Percentiles rank a stretch among this genome's conserved stretches.
Evolutionary conservation across 2,888 invertebrate species (phyloP).

Genomic region (Amaurobius ferox): DNA sequence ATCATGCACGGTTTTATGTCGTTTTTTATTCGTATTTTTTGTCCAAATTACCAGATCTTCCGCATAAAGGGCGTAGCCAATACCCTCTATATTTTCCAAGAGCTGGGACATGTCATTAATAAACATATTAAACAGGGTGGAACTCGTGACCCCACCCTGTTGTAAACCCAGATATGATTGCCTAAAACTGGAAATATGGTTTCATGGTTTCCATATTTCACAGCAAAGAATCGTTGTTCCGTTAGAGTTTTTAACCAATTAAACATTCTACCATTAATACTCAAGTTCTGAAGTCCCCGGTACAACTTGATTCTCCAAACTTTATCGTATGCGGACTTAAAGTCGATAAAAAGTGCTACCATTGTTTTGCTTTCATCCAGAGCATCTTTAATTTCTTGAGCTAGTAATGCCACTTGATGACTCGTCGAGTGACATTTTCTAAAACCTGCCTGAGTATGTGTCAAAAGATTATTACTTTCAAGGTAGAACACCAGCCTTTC

Average conservation of each 20-base stretch:
- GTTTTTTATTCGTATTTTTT: too few relatives aligned
- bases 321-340: not conserved
- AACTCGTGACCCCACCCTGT: constrained; percentile 7
- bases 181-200: not conserved
- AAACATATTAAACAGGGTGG: constrained; percentile 4
- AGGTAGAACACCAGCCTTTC: constrained; percentile 3
- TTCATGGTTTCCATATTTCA: not conserved
- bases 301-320: constrained; percentile 3
- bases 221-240: constrained; percentile 3
- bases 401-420: not conserved
- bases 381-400: not conserved
- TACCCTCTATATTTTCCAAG: too few relatives aligned
- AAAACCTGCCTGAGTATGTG: not conserved
- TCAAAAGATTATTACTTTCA: not conserved
- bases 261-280: not conserved
- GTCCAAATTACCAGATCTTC: too few relatives aligned
- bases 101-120: too few relatives aligned
- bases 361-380: not conserved
- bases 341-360: constrained; percentile 8
- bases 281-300: not conserved
- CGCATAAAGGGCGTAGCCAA: too few relatives aligned
- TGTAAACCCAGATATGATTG: constrained; percentile 7
- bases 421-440: not conserved
- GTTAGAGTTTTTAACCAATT: not conserved
- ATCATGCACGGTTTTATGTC: too few relatives aligned